Percentiles rank a stretch among this genome's conserved stretches.
Conservation (phyloP, 2,797 vertebrate species). For the Peromyscus nudipes region DNA sequence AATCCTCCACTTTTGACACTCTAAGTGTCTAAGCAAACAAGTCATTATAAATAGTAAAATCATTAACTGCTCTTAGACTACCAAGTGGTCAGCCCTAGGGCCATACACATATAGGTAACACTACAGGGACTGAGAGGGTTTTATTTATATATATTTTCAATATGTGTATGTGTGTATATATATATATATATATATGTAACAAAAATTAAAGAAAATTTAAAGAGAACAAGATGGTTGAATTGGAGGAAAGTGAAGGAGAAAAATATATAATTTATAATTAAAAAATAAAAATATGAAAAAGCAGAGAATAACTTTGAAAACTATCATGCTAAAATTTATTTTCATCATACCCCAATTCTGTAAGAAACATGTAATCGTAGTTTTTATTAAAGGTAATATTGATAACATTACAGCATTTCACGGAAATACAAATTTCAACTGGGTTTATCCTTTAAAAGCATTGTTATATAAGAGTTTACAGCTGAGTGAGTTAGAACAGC, state of each 20-base stretch:
- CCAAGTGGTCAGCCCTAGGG: neutral
- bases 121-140: neutral
- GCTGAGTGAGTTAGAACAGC: neutral
- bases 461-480: neutral
- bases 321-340: neutral
- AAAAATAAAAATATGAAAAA: neutral
- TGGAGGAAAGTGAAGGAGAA: neutral
- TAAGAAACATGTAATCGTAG: neutral
- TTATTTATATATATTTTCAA: neutral
- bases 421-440: neutral
- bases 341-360: neutral
- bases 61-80: neutral
- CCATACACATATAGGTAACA: neutral
- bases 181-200: neutral
- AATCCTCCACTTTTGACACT: slow-evolving; percentile 4
- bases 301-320: neutral
- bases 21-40: slow-evolving; percentile 21
- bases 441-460: neutral
- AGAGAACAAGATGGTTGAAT: neutral
- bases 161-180: neutral
- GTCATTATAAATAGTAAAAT: slow-evolving; percentile 17
- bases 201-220: neutral
- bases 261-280: neutral
- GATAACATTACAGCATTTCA: slow-evolving; percentile 3
- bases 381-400: slow-evolving; percentile 5